Evolutionary conservation across 2,113 vertebrate genomes (phyloP).

Genomic region (Perccottus glenii): DNA sequence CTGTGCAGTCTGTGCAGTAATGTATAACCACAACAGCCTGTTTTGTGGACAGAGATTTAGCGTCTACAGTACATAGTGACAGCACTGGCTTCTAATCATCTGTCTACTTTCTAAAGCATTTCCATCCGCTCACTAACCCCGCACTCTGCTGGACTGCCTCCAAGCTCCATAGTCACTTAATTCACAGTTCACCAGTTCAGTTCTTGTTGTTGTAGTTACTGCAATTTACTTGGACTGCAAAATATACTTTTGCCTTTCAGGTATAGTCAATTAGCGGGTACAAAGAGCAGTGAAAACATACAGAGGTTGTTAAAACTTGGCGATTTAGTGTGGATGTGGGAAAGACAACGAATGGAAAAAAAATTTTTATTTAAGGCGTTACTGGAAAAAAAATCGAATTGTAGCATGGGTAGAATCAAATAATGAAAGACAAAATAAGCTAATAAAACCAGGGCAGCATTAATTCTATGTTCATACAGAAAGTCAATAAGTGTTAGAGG

Average conservation of each 20-base stretch:
- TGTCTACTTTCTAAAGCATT: conserved; percentile 13
- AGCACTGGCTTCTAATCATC: conserved; percentile 23
- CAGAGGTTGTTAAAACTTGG: conserved; percentile 7
- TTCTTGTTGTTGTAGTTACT: conserved; percentile 21
- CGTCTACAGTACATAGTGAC: conserved; percentile 20
- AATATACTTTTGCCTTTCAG: conserved; percentile 27
- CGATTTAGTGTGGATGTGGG: not conserved
- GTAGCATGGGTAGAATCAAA: no score
- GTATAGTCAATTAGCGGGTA: conserved; percentile 23
- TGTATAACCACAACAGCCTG: conserved; percentile 9
- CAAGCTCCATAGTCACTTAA: conserved; percentile 48
- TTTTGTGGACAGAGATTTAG: conserved; percentile 20
- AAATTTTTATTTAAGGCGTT: not conserved
- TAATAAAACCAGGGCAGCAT: no score
- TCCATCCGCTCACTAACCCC: conserved; percentile 22
- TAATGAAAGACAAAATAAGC: no score
- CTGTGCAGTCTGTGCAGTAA: not conserved
- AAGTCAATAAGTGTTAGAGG: no score
- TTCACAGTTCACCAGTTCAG: conserved; percentile 31
- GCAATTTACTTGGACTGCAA: conserved; percentile 36
- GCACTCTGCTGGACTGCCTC: conserved; percentile 24
- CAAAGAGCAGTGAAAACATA: conserved; percentile 18
- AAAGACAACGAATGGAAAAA: not conserved
- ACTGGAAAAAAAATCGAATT: not conserved
- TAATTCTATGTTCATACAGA: no score